phyloP scores from a whole-genome alignment of 2,797 vertebrate species.

The Anomalospiza imberbis region DNA sequence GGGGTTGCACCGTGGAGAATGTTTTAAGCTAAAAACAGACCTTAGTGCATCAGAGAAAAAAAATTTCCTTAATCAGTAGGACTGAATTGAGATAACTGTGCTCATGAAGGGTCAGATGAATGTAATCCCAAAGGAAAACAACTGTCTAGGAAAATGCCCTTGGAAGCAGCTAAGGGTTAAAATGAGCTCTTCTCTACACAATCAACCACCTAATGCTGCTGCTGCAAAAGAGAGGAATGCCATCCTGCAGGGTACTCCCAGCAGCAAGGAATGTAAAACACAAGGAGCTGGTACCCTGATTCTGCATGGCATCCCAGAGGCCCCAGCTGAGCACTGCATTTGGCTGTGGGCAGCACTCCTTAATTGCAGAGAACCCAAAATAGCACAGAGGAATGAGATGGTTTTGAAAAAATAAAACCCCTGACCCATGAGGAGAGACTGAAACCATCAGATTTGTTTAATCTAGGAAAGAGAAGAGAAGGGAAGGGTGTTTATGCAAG shows the following conservation, averaged over 20 bases:
- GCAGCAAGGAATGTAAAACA: background rate
- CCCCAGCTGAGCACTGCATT: background rate
- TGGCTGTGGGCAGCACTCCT: background rate
- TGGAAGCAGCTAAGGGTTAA: background rate
- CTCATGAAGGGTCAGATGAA: background rate
- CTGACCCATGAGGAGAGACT: background rate
- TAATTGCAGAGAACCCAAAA: background rate
- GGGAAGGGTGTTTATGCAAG: background rate
- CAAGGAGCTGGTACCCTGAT: background rate
- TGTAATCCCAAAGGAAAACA: background rate
- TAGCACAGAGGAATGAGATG: background rate
- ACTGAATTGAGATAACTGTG: background rate
- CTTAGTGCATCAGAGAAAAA: background rate
- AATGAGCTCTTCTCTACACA: background rate
- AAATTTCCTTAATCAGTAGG: background rate
- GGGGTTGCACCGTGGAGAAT: background rate
- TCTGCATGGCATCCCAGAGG: background rate
- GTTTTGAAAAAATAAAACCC: background rate
- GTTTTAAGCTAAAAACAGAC: background rate
- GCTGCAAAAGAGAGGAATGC: background rate
- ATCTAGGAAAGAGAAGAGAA: background rate
- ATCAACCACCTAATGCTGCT: background rate
- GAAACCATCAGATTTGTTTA: slow-evolving; percentile 19
- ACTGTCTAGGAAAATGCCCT: background rate
- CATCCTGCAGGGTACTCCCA: background rate